Base-by-base conservation (phyloP, 1,140 invertebrate species). In the Brachionus rotundiformis region DNA sequence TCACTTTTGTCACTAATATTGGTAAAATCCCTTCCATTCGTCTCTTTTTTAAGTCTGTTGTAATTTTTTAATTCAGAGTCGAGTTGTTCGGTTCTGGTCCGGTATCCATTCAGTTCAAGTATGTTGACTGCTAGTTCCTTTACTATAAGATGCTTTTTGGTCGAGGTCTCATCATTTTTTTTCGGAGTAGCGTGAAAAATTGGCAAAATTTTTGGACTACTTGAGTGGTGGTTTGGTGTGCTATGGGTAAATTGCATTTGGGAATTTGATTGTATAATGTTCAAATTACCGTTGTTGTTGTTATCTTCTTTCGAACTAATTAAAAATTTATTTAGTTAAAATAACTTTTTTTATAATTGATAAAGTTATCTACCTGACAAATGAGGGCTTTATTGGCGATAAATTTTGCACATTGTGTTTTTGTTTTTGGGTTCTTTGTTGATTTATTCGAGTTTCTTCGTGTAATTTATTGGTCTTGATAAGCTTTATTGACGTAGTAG, bases 321-420 rank as follows among this genome's bases (percentile, higher is more conserved):
- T 1, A 54, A 49, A 33, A 4, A 77, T 23, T 44, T 31, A n/a
- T 3, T 25, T 6, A 31, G 27, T n/a, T 49, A 23, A 41, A 19
- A 41, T 41, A n/a, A 13, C 1, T 49, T 33, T 33, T 27, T 23
- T 41, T 75, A 8, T 44, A 27, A 41, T 13, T 36, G 39, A 77
- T 29, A 47, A 47, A 16, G 16, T 33, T 31, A 10, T 36, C 16
- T 59, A 79, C 76, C 36, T 79, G 27, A 79, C 76, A 59, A 79
- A 79, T 4, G 29, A 36, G 7, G 76, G 76, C 29, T 79, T 79
- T 36, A 79, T 79, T 63, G 76, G 76, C 11, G 76, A 79, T 63
- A 79, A 61, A 39, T 54, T 63, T 63, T 54, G 76, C 29, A 63
- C 76, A 79, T 79, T 79, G 31, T 79, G 7, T 39, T 79, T 79